Percentiles rank a stretch among this genome's conserved stretches.
Evolutionary conservation across 2,888 invertebrate genomes (phyloP).

Genomic region (Perithous albicinctus): DNA sequence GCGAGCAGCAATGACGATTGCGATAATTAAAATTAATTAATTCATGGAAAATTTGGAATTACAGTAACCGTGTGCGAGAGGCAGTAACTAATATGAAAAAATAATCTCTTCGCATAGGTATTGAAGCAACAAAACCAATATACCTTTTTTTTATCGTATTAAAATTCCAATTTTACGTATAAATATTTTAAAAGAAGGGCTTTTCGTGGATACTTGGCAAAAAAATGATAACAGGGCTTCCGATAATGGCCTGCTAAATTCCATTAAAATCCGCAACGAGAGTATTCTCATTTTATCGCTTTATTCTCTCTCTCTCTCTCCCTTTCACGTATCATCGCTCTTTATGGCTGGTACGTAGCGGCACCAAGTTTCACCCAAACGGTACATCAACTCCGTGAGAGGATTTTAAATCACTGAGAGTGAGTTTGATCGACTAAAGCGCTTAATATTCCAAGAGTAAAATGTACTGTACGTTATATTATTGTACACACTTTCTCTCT

Average conservation of each 20-base stretch:
- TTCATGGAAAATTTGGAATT: conserved; percentile 1
- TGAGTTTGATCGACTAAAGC: neutral
- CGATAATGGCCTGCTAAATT: conserved; percentile 58
- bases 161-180: neutral
- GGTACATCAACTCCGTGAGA: conserved; percentile 30
- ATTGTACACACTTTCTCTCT: neutral
- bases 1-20: neutral
- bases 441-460: neutral
- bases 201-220: neutral
- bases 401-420: conserved; percentile 5
- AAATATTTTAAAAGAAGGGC: neutral
- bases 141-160: neutral
- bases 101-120: neutral
- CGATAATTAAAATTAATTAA: conserved; percentile 21
- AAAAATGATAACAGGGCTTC: conserved; percentile 29
- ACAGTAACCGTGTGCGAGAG: neutral
- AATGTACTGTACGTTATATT: neutral
- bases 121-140: neutral
- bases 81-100: neutral
- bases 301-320: conserved; percentile 5
- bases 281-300: conserved; percentile 14
- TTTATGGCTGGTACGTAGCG: conserved; percentile 15
- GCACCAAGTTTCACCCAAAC: neutral
- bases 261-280: conserved; percentile 41
- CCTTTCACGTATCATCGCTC: conserved; percentile 6